Evolutionary conservation across 2,113 vertebrate genomes (phyloP).

Genomic region (Petrocephalus zakoni): DNA sequence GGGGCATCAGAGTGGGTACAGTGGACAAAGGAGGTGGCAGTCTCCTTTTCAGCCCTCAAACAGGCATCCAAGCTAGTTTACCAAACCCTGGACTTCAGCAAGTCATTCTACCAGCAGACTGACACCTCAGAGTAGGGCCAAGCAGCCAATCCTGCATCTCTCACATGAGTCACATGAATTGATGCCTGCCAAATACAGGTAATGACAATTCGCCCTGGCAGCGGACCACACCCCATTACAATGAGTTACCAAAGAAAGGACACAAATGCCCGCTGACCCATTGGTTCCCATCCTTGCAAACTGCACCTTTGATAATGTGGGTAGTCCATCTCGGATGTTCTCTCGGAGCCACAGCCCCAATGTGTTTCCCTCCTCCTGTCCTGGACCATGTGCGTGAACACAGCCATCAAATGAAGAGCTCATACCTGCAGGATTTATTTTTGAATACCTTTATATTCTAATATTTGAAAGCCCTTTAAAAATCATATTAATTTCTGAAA

Average conservation of each 20-base stretch:
- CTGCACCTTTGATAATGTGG: neutral
- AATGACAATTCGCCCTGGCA: neutral
- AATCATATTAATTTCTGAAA: neutral
- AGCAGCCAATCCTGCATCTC: no score
- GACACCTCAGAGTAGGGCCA: no score
- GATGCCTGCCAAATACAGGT: no score
- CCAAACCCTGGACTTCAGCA: no score
- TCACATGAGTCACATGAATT: no score
- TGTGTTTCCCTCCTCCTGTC: no score
- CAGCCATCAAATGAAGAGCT: neutral
- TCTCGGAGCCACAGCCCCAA: no score
- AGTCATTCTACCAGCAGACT: no score
- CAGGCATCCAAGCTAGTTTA: no score
- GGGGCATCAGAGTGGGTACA: no score
- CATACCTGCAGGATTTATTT: neutral
- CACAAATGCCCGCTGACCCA: neutral
- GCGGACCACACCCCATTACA: neutral
- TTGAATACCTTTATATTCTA: neutral
- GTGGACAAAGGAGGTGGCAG: no score
- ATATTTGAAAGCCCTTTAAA: neutral
- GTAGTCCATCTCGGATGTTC: neutral
- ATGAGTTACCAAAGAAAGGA: neutral
- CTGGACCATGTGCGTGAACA: neutral
- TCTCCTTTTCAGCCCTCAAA: no score
- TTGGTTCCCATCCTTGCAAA: neutral